These are phyloP conservation scores for Periophthalmodon schlosseri DNA, from an alignment of 2,113 vertebrate species.

Conservation along the genomic window DNA sequence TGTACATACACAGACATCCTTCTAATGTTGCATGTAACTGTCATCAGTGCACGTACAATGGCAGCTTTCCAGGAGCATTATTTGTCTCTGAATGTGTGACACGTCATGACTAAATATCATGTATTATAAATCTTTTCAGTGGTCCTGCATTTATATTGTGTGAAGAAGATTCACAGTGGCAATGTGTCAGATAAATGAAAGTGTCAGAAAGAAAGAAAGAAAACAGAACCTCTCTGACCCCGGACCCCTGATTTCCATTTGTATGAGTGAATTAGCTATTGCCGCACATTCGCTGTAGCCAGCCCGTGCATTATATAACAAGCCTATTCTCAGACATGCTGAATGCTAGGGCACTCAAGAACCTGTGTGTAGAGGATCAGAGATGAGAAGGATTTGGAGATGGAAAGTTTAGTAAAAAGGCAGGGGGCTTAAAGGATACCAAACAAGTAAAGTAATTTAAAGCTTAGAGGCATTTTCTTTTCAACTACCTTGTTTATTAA, in stretches of 20 bases:
- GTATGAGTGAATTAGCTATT: constrained; percentile 63
- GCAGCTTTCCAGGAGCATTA: constrained; percentile 33
- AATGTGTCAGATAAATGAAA: constrained; percentile 3
- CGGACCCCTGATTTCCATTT: constrained; percentile 68
- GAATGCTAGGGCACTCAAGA: constrained; percentile 35
- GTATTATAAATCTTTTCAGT: background rate
- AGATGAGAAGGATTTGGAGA: constrained; percentile 15
- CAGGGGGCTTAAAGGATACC: background rate
- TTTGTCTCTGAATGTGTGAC: constrained; percentile 25
- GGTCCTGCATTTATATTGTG: constrained; percentile 10
- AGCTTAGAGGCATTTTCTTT: constrained; percentile 32
- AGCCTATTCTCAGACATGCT: constrained; percentile 52
- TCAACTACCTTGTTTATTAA: constrained; percentile 17
- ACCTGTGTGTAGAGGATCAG: constrained; percentile 19
- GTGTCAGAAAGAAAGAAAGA: constrained; percentile 31
- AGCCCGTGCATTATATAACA: constrained; percentile 62
- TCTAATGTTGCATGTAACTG: constrained; percentile 20
- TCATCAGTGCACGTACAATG: constrained; percentile 22
- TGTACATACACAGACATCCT: constrained; percentile 44
- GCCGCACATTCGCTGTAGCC: constrained; percentile 32
- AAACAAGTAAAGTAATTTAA: constrained; percentile 9
- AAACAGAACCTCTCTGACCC: constrained; percentile 50
- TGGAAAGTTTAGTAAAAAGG: background rate
- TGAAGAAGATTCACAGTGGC: constrained; percentile 7
- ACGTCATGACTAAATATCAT: background rate